Evolutionary conservation across 1,140 invertebrate genomes (phyloP).

Genomic region (Melipona quadrifasciata): DNA sequence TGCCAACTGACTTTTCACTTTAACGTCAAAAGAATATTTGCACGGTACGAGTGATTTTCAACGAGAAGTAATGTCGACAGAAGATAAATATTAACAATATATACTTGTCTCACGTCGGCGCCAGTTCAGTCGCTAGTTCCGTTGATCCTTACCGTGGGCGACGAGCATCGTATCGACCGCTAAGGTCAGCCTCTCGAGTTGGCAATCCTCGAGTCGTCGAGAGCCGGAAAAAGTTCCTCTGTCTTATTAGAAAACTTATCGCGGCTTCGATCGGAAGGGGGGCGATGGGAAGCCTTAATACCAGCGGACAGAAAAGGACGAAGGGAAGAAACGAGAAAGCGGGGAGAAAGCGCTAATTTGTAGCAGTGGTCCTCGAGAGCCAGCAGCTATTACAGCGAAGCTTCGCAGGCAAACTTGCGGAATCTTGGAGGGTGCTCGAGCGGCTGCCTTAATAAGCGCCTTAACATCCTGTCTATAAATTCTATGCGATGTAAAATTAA

Average conservation of each 20-base stretch:
- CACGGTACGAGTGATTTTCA: no score
- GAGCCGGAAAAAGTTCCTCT: constrained; percentile 25
- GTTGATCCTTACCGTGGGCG: no score
- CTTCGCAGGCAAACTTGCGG: constrained; percentile 52
- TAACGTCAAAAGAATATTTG: no score
- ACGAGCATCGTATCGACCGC: no score
- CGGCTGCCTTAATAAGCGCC: constrained; percentile 71
- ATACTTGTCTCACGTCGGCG: no score
- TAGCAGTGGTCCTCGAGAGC: neutral
- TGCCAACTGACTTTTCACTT: no score
- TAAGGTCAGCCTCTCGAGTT: neutral
- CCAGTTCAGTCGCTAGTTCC: no score
- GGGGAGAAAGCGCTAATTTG: constrained; percentile 42
- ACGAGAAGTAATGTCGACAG: no score
- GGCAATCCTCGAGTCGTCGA: neutral
- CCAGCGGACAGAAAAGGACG: neutral
- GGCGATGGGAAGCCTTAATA: neutral
- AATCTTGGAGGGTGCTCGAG: constrained; percentile 42
- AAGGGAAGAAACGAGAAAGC: neutral
- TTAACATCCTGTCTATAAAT: constrained; percentile 75
- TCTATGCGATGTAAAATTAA: constrained; percentile 72
- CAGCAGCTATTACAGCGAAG: constrained; percentile 5
- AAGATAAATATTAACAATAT: no score
- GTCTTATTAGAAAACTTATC: constrained; percentile 60
- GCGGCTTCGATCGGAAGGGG: neutral